These are phyloP conservation scores for Cephalopholis sonnerati DNA, from an alignment of 2,113 vertebrate species.

Conservation along the genomic window DNA sequence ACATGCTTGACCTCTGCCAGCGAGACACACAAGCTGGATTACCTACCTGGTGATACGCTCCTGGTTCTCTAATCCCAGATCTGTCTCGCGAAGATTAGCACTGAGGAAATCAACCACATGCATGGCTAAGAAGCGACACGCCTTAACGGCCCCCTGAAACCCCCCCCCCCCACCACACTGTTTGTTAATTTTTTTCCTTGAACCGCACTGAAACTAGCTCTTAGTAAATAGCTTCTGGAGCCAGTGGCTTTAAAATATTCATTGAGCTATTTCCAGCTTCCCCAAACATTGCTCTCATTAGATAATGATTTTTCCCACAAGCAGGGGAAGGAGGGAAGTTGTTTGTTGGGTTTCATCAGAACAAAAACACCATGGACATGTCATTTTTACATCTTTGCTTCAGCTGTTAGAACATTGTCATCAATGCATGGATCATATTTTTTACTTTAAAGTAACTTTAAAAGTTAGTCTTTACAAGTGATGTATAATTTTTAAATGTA, in stretches of 20 bases:
- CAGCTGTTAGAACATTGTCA: not conserved
- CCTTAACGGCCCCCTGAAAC: slow-evolving; percentile 9
- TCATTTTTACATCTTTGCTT: slow-evolving; percentile 18
- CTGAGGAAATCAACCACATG: slow-evolving; percentile 57
- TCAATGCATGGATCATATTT: too few relatives aligned
- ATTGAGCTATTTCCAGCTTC: slow-evolving; percentile 67
- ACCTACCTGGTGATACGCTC: slow-evolving; percentile 75
- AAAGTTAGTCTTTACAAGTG: too few relatives aligned
- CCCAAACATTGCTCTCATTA: slow-evolving; percentile 72
- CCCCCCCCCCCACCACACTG: not conserved
- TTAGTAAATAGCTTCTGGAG: slow-evolving; percentile 64
- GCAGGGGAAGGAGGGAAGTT: slow-evolving; percentile 27
- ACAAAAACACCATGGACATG: slow-evolving; percentile 24
- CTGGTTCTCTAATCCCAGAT: slow-evolving; percentile 77
- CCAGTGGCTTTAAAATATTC: slow-evolving; percentile 72
- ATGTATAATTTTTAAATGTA: not conserved
- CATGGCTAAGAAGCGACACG: slow-evolving; percentile 48
- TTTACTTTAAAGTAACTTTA: not conserved
- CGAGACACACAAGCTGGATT: slow-evolving; percentile 75
- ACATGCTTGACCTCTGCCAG: slow-evolving; percentile 72
- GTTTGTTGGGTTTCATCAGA: slow-evolving; percentile 49
- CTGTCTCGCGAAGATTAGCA: slow-evolving; percentile 76
- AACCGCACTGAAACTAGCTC: slow-evolving; percentile 28
- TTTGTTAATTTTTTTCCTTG: slow-evolving; percentile 34
- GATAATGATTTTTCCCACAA: slow-evolving; percentile 60